These are phyloP conservation scores for Cephalotes varians DNA, from an alignment of 2,888 invertebrate genomes.

Conservation along the genomic window DNA sequence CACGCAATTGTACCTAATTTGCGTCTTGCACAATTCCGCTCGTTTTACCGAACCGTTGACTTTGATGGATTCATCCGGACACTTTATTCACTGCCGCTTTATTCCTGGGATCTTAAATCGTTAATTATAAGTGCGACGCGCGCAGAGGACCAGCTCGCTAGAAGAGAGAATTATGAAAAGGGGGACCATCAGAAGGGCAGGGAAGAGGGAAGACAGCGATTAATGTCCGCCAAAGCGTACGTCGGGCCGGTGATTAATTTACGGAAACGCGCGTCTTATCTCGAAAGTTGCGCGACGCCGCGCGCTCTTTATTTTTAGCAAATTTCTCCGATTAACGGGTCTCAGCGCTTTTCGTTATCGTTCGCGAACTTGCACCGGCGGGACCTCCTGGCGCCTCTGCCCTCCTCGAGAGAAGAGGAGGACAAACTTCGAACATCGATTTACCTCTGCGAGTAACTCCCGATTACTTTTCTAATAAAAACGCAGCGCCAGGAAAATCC, in stretches of 20 bases:
- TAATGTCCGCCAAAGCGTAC: constrained; percentile 64
- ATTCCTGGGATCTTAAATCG: constrained; percentile 49
- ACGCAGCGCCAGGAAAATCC: constrained; percentile 53
- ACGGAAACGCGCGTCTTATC: constrained; percentile 72
- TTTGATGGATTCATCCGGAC: constrained; percentile 54
- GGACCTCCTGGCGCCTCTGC: constrained; percentile 8
- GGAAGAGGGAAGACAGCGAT: constrained; percentile 53
- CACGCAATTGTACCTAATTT: constrained; percentile 47
- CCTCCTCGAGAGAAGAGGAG: constrained; percentile 19
- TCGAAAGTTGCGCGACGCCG: constrained; percentile 57
- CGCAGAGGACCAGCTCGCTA: constrained; percentile 26
- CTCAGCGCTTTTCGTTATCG: constrained; percentile 72
- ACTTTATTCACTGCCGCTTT: constrained; percentile 52
- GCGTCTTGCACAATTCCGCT: constrained; percentile 28
- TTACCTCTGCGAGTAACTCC: constrained; percentile 44
- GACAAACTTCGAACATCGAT: constrained; percentile 50
- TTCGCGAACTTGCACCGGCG: constrained; percentile 40
- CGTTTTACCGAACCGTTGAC: constrained; percentile 53
- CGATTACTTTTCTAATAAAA: constrained; percentile 54
- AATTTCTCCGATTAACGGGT: constrained; percentile 71
- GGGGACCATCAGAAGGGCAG: constrained; percentile 2
- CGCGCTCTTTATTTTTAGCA: constrained; percentile 58
- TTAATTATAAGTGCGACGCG: constrained; percentile 48
- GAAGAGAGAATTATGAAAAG: constrained; percentile 49
- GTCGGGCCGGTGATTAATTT: constrained; percentile 69